phyloP scores from a whole-genome alignment of 2,797 vertebrate species.

The Platyrinchus mystaceus region DNA sequence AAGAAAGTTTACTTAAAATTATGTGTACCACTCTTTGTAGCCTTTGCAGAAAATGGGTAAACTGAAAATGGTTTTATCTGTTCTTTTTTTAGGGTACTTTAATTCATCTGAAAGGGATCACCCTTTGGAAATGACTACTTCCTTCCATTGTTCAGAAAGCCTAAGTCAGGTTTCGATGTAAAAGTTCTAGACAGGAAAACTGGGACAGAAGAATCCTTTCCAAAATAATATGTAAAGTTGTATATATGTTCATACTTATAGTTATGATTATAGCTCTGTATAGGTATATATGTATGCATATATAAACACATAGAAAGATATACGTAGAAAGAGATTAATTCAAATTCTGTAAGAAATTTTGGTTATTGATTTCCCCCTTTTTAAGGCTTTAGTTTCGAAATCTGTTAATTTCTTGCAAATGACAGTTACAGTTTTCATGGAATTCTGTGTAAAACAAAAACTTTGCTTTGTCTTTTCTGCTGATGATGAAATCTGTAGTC shows the following conservation, averaged over 20 bases:
- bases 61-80: not conserved
- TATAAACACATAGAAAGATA: not conserved
- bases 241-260: not conserved
- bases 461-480: not conserved
- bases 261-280: not conserved
- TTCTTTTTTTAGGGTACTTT: not conserved
- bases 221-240: not conserved
- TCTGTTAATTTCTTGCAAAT: not conserved
- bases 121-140: not conserved
- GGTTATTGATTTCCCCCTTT: not conserved
- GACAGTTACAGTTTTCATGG: not conserved
- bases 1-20: not conserved
- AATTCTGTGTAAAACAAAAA: not conserved
- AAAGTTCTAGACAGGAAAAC: not conserved
- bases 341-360: not conserved
- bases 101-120: not conserved
- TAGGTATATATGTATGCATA: not conserved
- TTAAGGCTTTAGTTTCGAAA: not conserved
- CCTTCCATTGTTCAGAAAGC: not conserved
- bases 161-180: not conserved
- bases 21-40: not conserved
- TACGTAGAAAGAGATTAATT: not conserved
- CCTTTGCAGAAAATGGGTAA: not conserved
- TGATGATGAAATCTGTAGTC: not conserved
- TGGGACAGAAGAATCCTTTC: not conserved